Percentiles rank a stretch among this genome's conserved stretches.
phyloP scores from a whole-genome alignment of 92 coral and sea anemone genomes.

The Micromussa lordhowensis region DNA sequence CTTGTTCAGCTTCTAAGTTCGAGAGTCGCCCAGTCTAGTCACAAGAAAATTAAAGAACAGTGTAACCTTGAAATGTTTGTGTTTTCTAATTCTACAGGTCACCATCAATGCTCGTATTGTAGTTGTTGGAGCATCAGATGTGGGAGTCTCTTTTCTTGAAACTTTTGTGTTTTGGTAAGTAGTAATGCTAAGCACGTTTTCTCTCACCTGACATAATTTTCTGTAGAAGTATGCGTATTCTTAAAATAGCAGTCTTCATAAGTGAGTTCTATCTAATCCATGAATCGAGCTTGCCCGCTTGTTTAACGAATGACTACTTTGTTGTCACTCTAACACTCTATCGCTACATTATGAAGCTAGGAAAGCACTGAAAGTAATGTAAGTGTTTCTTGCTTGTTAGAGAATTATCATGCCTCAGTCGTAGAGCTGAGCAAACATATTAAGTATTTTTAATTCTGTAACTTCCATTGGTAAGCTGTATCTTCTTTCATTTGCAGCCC shows the following conservation, averaged over 20 bases:
- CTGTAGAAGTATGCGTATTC: background rate
- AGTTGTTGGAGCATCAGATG: constrained; percentile 98
- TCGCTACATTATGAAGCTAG: background rate
- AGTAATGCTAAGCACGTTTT: background rate
- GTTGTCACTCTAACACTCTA: background rate
- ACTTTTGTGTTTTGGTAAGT: constrained; percentile 92
- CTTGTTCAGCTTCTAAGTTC: too few species aligned
- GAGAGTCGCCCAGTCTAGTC: background rate
- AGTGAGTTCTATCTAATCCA: background rate
- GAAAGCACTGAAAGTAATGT: too few species aligned
- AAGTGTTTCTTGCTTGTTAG: background rate
- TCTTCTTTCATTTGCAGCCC: constrained; percentile 72
- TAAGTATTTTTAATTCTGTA: background rate
- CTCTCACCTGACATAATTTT: background rate
- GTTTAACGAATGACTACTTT: background rate
- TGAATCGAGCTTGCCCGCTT: background rate
- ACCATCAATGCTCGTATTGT: constrained; percentile 96
- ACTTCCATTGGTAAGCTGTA: background rate
- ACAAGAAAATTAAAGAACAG: background rate
- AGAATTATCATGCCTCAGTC: background rate
- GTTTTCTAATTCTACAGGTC: constrained; percentile 52
- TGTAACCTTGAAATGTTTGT: background rate
- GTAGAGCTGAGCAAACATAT: background rate
- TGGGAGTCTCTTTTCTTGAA: constrained; percentile 91
- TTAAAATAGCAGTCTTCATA: background rate